Base-by-base conservation (phyloP, 2,797 vertebrate genomes). In the Syngnathus acus region DNA sequence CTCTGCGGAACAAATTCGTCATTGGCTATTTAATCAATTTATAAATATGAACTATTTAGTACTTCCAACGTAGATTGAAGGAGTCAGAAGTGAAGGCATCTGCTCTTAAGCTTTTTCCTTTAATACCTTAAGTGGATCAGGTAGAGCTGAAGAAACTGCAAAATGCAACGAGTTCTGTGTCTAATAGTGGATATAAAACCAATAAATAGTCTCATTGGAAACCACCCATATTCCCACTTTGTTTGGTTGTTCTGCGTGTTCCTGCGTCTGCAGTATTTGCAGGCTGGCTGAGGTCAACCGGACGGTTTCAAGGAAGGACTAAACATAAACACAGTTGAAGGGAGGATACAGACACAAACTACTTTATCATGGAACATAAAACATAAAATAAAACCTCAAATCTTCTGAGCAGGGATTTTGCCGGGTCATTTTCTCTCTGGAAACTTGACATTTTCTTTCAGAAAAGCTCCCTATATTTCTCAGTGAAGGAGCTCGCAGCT, bases 51-150 rank as follows among this genome's bases (percentile, higher is more conserved):
- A 9, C 13, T 1, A 58, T 19, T 19, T 4, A 19, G 19, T 11
- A 38, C 3, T 37, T 39, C 50, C 19, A 53, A 21, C 16, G 32
- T 6, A 2, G 19, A n/a, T 4, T 53, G 17, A 38, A 50, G 72
- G n/a, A 45, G 53, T 65, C 39, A 39, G 62, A 65, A 65, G 9
- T 4, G 26, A 9, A 64, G 50, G 62, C 50, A 69, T 51, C 62
- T 66, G 37, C 65, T 68, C 72, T 70, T 83, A 84, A 86, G 84
- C 84, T 73, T 48, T 60, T 17, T 32, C 5, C 5, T 1, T 78
- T 84, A 87, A 88, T 80, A 74, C 85, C 81, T 79, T 89, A 90
- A 88, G 82, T 82, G 82, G 87, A 88, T 90, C 81, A 88, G 70
- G 78, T 72, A 13, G 64, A 68, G 82, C 78, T 87, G 85, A 81